Evolutionary conservation across 2,888 invertebrate species (phyloP).

Genomic region (Coleophora deauratella): DNA sequence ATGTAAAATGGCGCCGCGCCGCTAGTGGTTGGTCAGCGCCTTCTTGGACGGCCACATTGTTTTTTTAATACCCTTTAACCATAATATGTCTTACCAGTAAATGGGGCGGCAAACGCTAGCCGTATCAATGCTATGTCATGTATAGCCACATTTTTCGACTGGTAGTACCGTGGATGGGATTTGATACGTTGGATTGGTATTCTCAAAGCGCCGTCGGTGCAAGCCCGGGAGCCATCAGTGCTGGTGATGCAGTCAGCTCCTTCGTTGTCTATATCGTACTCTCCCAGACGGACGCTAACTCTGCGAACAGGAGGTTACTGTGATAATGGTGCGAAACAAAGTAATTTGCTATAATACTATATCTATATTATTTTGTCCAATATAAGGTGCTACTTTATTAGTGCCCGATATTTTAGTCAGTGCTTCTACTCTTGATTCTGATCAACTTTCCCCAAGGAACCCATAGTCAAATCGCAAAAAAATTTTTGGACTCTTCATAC

Average conservation of each 20-base stretch:
- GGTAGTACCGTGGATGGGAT: constrained; percentile 53
- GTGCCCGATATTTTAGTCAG: too few relatives aligned
- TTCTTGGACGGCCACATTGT: too few relatives aligned
- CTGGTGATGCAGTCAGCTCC: constrained; percentile 48
- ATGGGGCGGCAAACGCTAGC: constrained; percentile 37
- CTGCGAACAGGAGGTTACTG: constrained; percentile 21
- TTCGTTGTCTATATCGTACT: constrained; percentile 48
- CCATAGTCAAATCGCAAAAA: too few relatives aligned
- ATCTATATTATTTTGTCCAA: too few relatives aligned
- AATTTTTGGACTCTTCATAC: too few relatives aligned
- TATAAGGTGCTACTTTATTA: too few relatives aligned
- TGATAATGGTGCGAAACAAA: neutral
- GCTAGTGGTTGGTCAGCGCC: too few relatives aligned
- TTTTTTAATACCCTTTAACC: too few relatives aligned
- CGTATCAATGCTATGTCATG: constrained; percentile 65
- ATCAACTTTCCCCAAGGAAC: too few relatives aligned
- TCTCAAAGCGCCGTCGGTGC: constrained; percentile 46
- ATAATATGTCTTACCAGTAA: constrained; percentile 34
- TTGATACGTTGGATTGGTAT: constrained; percentile 39
- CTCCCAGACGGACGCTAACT: constrained; percentile 48
- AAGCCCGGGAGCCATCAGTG: constrained; percentile 36
- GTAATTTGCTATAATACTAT: too few relatives aligned
- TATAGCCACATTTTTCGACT: constrained; percentile 6
- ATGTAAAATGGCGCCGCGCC: too few relatives aligned
- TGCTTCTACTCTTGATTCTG: too few relatives aligned